A percentile compares a stretch with the other conserved stretches of the same genome.
Conservation (phyloP, 2,113 vertebrate genomes). For the Rallus limicola region DNA sequence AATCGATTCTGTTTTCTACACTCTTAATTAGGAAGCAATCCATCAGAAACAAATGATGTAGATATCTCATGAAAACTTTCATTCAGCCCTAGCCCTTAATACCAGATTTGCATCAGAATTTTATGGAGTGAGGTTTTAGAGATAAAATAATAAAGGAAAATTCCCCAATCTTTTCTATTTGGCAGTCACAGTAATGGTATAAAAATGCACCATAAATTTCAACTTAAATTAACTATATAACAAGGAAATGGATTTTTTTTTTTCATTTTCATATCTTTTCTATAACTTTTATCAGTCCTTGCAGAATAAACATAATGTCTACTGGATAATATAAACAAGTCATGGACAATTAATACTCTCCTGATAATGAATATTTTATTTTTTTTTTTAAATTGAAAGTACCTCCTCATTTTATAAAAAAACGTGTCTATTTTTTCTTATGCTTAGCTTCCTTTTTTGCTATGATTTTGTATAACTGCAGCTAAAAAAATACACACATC, state of each 20-base stretch:
- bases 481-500: neutral
- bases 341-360: accelerated
- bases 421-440: neutral
- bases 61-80: neutral
- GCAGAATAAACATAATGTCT: neutral
- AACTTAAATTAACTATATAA: neutral
- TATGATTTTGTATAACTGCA: neutral
- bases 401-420: neutral
- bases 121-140: neutral
- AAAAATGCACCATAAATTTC: neutral
- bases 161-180: neutral
- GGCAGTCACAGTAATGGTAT: neutral
- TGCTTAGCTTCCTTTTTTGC: neutral
- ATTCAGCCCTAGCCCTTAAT: neutral
- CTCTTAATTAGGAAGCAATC: neutral
- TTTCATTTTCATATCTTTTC: neutral
- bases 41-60: neutral
- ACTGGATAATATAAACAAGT: neutral
- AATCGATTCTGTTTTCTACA: neutral
- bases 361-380: accelerated
- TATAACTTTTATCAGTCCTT: neutral
- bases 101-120: neutral
- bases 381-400: neutral
- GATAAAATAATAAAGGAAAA: neutral
- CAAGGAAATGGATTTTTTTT: neutral